A percentile compares a stretch with the other conserved stretches of the same genome.
phyloP scores from a whole-genome alignment of 2,888 invertebrate genomes.

The Hipparchia sbordonii region DNA sequence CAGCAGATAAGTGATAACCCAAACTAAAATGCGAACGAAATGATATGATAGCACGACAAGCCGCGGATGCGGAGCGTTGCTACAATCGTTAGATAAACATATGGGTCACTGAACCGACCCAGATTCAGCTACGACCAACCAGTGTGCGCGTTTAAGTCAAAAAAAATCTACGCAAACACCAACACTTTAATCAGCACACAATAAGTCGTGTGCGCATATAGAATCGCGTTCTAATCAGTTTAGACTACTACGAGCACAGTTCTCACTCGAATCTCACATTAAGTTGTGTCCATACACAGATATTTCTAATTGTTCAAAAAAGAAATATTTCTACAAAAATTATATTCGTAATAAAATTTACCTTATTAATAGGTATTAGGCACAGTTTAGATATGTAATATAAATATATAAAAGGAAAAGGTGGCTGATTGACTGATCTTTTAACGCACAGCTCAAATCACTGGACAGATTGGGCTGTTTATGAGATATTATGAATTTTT shows the following conservation, averaged over 20 bases:
- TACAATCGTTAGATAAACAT: constrained; percentile 81
- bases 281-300: background rate
- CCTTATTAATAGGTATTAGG: no score
- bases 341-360: no score
- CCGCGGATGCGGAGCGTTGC: constrained; percentile 60
- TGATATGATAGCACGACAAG: constrained; percentile 65
- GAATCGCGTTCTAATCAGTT: constrained; percentile 13
- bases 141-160: constrained; percentile 69
- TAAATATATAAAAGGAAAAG: no score
- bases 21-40: constrained; percentile 73
- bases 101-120: constrained; percentile 82
- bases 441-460: no score
- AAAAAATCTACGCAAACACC: constrained; percentile 61
- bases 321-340: background rate
- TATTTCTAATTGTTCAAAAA: background rate
- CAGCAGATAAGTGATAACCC: constrained; percentile 62
- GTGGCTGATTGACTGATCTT: no score
- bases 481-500: no score
- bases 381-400: no score
- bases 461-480: no score
- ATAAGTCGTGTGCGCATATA: constrained; percentile 35
- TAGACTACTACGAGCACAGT: constrained; percentile 14
- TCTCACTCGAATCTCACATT: constrained; percentile 3
- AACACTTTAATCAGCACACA: constrained; percentile 52
- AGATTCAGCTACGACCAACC: constrained; percentile 64